Conservation (phyloP, 2,113 vertebrate species). For the Copsychus sechellarum region DNA sequence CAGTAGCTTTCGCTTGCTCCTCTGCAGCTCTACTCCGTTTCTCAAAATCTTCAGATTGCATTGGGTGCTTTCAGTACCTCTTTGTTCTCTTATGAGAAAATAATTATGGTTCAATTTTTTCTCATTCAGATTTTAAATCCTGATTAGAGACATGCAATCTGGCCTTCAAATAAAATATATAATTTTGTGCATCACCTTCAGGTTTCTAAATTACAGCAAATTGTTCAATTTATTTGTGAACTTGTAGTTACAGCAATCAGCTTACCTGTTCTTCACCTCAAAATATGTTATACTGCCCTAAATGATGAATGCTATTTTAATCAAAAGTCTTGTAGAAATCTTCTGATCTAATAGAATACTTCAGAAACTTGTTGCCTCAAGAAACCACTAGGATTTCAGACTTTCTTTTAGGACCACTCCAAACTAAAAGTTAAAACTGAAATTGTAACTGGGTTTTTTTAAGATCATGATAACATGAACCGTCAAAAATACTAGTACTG, state of each 20-base stretch:
- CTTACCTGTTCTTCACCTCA: slow-evolving; percentile 30
- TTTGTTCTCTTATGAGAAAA: slow-evolving; percentile 69
- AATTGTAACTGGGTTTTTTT: neutral
- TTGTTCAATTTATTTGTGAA: slow-evolving; percentile 71
- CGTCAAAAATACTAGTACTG: neutral
- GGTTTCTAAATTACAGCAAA: slow-evolving; percentile 72
- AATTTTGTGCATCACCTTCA: slow-evolving; percentile 60
- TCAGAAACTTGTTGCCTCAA: neutral
- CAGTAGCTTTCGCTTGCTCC: neutral
- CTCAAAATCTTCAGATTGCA: slow-evolving; percentile 34
- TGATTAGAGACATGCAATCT: slow-evolving; percentile 69
- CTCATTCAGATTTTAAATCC: slow-evolving; percentile 68
- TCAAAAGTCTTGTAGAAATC: slow-evolving; percentile 23
- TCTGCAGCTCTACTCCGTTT: neutral
- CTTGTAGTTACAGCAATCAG: slow-evolving; percentile 63
- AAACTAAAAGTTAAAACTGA: neutral
- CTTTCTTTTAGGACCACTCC: neutral
- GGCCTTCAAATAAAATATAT: slow-evolving; percentile 69
- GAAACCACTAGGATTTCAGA: neutral
- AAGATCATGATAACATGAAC: neutral
- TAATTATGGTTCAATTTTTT: slow-evolving; percentile 67
- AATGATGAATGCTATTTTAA: slow-evolving; percentile 51
- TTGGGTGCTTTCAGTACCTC: slow-evolving; percentile 48
- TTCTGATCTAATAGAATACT: neutral
- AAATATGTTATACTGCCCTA: neutral